A percentile compares a stretch with the other conserved stretches of the same genome.
phyloP scores from a whole-genome alignment of 2,113 vertebrate genomes.

The Periophthalmus modestus region DNA sequence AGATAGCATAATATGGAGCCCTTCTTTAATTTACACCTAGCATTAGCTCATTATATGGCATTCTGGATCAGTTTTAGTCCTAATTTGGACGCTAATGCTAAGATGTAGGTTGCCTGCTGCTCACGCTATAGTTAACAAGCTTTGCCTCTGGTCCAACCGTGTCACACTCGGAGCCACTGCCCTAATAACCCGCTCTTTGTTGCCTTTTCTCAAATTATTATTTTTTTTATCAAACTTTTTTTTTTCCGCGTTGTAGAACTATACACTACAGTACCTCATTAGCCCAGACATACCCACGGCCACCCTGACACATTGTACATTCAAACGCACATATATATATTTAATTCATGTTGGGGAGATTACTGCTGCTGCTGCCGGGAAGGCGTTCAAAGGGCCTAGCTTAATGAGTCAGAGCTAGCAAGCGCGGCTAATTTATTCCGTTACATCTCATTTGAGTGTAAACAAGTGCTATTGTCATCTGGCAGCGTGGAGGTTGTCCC shows the following conservation, averaged over 20 bases:
- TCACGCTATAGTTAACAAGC: conserved; percentile 29
- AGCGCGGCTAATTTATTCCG: conserved; percentile 44
- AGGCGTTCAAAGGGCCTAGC: conserved; percentile 36
- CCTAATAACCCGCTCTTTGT: conserved; percentile 36
- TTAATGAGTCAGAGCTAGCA: conserved; percentile 63
- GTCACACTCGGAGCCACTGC: conserved; percentile 15
- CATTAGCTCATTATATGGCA: background rate
- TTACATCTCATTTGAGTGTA: conserved; percentile 39
- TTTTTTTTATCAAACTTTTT: background rate
- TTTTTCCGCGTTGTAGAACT: background rate
- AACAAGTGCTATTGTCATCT: conserved; percentile 32
- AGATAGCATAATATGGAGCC: too few relatives aligned
- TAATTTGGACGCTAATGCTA: conserved; percentile 10
- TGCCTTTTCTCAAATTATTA: background rate
- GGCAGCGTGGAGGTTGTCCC: background rate
- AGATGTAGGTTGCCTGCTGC: conserved; percentile 22
- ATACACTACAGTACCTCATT: conserved; percentile 57
- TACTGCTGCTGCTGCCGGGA: conserved; percentile 25
- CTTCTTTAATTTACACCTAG: too few relatives aligned
- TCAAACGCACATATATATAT: conserved; percentile 50
- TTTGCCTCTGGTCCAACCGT: conserved; percentile 33
- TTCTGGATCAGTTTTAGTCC: background rate
- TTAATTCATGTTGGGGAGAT: conserved; percentile 63
- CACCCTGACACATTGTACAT: conserved; percentile 62
- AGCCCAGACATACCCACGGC: conserved; percentile 53